phyloP scores from a whole-genome alignment of 1,140 invertebrate genomes.

The Orchesella cincta region DNA sequence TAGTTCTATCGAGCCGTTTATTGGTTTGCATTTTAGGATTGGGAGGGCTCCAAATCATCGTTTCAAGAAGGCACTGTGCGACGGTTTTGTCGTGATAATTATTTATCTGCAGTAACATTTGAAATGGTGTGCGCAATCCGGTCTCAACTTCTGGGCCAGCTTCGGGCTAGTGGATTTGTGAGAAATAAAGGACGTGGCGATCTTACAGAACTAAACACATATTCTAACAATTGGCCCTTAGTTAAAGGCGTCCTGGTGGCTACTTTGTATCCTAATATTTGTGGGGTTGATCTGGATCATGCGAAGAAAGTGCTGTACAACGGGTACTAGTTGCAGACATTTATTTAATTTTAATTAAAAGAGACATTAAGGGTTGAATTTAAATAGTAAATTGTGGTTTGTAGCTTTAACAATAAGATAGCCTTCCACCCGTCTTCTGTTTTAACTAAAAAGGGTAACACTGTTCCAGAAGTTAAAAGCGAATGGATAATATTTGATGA shows the following conservation, averaged over 20 bases:
- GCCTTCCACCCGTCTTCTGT: neutral
- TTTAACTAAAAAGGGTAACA: neutral
- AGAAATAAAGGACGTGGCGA: constrained; percentile 72
- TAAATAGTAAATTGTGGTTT: neutral
- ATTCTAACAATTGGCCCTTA: constrained; percentile 87
- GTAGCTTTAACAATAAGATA: constrained; percentile 34
- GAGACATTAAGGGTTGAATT: neutral
- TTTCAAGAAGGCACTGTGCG: constrained; percentile 65
- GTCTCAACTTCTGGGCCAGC: constrained; percentile 76
- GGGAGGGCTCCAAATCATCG: constrained; percentile 40
- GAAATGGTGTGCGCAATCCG: constrained; percentile 79
- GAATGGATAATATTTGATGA: constrained; percentile 87
- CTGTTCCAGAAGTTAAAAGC: constrained; percentile 61
- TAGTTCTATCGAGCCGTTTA: too few species aligned
- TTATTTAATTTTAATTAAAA: too few species aligned
- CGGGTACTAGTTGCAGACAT: constrained; percentile 15
- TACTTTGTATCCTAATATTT: constrained; percentile 85
- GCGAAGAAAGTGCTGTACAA: constrained; percentile 51
- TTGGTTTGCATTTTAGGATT: constrained; percentile 36
- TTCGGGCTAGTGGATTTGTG: constrained; percentile 83
- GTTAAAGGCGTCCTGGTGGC: constrained; percentile 86
- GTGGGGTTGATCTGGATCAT: constrained; percentile 67
- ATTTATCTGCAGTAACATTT: constrained; percentile 79
- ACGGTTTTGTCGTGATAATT: constrained; percentile 76
- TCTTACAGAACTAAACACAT: constrained; percentile 75